These are phyloP conservation scores for Calyptomena viridis DNA, from an alignment of 2,113 vertebrate species.

Conservation along the genomic window DNA sequence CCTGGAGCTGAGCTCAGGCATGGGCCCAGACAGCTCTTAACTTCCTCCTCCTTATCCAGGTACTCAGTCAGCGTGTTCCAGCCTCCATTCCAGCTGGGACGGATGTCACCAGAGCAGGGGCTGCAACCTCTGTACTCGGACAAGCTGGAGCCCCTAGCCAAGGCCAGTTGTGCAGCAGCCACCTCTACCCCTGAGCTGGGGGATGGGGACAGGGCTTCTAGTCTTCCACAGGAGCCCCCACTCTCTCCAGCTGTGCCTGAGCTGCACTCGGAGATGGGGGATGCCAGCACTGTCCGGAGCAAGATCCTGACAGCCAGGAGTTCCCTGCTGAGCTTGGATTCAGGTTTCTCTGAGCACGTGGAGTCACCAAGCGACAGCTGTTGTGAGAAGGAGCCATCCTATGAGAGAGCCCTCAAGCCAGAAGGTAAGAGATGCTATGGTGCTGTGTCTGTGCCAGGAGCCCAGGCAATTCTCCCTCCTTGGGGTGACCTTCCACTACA, in stretches of 20 bases:
- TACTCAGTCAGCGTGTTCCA: slow-evolving; percentile 98
- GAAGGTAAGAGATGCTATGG: slow-evolving; percentile 80
- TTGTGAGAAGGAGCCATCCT: slow-evolving; percentile 84
- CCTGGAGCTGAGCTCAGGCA: background rate
- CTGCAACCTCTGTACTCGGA: slow-evolving; percentile 62
- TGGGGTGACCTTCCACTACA: background rate
- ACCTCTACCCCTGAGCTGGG: slow-evolving; percentile 49
- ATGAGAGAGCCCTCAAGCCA: slow-evolving; percentile 87
- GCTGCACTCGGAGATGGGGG: slow-evolving; percentile 47
- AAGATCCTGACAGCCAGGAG: slow-evolving; percentile 70
- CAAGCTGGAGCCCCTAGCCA: slow-evolving; percentile 58
- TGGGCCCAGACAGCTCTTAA: background rate
- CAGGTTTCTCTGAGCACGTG: slow-evolving; percentile 81
- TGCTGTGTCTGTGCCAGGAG: background rate
- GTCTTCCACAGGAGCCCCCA: slow-evolving; percentile 64
- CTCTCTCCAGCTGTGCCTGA: slow-evolving; percentile 57
- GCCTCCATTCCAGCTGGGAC: slow-evolving; percentile 91
- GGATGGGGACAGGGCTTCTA: slow-evolving; percentile 60
- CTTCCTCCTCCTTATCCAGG: slow-evolving; percentile 41
- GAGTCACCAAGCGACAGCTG: slow-evolving; percentile 72
- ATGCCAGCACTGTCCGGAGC: slow-evolving; percentile 27
- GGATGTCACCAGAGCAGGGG: slow-evolving; percentile 83
- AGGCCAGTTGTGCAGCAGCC: slow-evolving; percentile 50
- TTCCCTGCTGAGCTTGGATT: slow-evolving; percentile 78
- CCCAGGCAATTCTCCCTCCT: background rate